These are phyloP conservation scores for Myripristis murdjan DNA, from an alignment of 2,797 vertebrate genomes.

Conservation along the genomic window DNA sequence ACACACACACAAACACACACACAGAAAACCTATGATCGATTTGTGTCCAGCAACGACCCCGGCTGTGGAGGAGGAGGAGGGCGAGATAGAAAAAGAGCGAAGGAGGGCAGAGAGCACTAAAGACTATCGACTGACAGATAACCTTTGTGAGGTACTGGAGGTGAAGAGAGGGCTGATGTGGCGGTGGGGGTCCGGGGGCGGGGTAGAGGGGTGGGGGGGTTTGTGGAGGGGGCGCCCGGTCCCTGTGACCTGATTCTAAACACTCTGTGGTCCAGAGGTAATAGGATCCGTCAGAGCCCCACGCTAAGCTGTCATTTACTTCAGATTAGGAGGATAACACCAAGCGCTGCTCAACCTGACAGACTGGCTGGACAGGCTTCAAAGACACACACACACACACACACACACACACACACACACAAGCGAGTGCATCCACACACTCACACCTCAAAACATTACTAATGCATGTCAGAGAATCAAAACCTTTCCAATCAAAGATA, in stretches of 20 bases:
- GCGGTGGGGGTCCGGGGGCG: slow-evolving; percentile 10
- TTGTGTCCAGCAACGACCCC: slow-evolving; percentile 57
- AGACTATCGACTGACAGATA: slow-evolving; percentile 79
- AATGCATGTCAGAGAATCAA: not conserved
- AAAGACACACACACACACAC: slow-evolving; percentile 33
- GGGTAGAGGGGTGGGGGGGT: slow-evolving; percentile 35
- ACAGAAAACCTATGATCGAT: slow-evolving; percentile 54
- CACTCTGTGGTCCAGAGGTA: slow-evolving; percentile 55
- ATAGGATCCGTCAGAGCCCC: slow-evolving; percentile 65
- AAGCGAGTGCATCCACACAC: not conserved
- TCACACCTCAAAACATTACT: not conserved
- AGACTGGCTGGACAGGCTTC: slow-evolving; percentile 59
- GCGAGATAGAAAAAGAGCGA: slow-evolving; percentile 37
- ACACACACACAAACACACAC: not conserved
- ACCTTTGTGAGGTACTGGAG: slow-evolving; percentile 72
- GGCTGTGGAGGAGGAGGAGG: slow-evolving; percentile 37
- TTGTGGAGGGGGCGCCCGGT: slow-evolving; percentile 41
- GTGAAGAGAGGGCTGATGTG: slow-evolving; percentile 56
- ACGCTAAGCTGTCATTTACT: slow-evolving; percentile 72
- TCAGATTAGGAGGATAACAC: slow-evolving; percentile 73
- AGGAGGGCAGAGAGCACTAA: slow-evolving; percentile 65
- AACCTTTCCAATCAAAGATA: slow-evolving; percentile 5
- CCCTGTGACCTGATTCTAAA: slow-evolving; percentile 31
- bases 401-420: slow-evolving; percentile 7
- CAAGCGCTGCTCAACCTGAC: slow-evolving; percentile 60